Evolutionary conservation across 2,113 vertebrate species (phyloP).

Genomic region (Anarrhichthys ocellatus): DNA sequence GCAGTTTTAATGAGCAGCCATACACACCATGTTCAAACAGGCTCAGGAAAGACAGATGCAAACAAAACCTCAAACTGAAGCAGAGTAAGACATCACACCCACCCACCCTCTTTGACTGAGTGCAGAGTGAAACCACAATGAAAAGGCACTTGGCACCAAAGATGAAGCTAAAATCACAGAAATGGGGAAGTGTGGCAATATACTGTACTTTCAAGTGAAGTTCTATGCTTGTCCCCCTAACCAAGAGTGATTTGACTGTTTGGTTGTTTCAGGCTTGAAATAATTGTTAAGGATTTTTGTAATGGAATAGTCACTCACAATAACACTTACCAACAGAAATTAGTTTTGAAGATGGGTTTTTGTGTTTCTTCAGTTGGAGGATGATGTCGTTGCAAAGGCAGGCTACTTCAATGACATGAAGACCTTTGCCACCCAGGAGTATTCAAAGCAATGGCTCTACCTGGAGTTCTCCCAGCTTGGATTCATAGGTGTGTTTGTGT

Average conservation of each 20-base stretch:
- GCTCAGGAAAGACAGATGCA: neutral
- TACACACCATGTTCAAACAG: neutral
- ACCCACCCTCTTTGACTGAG: neutral
- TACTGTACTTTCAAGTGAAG: too few relatives aligned
- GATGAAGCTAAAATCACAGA: too few relatives aligned
- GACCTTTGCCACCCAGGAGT: constrained; percentile 83
- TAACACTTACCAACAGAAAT: neutral
- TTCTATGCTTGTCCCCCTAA: too few relatives aligned
- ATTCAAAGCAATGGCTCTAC: constrained; percentile 91
- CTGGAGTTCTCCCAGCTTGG: constrained; percentile 96
- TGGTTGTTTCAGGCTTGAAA: too few relatives aligned
- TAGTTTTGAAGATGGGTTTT: neutral
- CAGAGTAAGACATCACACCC: too few relatives aligned
- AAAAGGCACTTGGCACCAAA: too few relatives aligned
- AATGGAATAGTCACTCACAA: too few relatives aligned
- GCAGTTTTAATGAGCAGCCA: neutral
- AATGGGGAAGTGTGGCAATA: too few relatives aligned
- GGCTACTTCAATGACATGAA: constrained; percentile 92
- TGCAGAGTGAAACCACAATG: too few relatives aligned
- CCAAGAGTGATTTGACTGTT: too few relatives aligned
- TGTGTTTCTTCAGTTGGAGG: constrained; percentile 87
- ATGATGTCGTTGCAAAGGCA: constrained; percentile 92
- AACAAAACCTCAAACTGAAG: neutral
- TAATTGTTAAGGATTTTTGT: too few relatives aligned
- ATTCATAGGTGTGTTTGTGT: constrained; percentile 89